Evolutionary conservation across 2,797 vertebrate genomes (phyloP).

Genomic region (Naso thynnoides): DNA sequence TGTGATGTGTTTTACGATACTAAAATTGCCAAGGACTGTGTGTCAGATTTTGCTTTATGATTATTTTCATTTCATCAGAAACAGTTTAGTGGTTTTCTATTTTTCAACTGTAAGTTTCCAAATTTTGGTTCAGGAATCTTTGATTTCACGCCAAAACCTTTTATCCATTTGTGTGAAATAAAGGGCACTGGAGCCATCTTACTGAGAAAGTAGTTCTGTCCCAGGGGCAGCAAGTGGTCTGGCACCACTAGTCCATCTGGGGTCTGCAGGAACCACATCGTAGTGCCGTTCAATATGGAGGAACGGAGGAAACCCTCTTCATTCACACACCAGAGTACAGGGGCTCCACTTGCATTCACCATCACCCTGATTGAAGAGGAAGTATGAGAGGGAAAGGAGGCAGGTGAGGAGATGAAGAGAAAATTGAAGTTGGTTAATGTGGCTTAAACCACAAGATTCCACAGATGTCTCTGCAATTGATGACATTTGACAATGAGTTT

Average conservation of each 20-base stretch:
- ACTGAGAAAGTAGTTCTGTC: constrained; percentile 97
- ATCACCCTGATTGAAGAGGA: constrained; percentile 73
- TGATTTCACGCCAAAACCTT: too few relatives aligned
- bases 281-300: constrained; percentile 91
- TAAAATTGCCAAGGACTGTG: too few relatives aligned
- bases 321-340: constrained; percentile 93
- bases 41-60: too few relatives aligned
- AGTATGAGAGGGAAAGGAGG: too few relatives aligned
- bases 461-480: constrained; percentile 10
- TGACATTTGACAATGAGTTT: not conserved
- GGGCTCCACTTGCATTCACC: constrained; percentile 87
- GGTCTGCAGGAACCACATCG: constrained; percentile 90
- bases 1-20: too few relatives aligned
- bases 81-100: too few relatives aligned
- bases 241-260: constrained; percentile 91
- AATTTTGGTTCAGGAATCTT: too few relatives aligned
- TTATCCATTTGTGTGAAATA: too few relatives aligned
- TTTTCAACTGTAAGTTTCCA: too few relatives aligned
- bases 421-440: not conserved
- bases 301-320: constrained; percentile 91
- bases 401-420: not conserved
- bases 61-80: too few relatives aligned
- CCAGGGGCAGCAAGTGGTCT: constrained; percentile 89
- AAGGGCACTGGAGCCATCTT: constrained; percentile 66
- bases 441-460: not conserved